phyloP scores from a whole-genome alignment of 2,888 invertebrate species.

The Mechanitis messenoides region DNA sequence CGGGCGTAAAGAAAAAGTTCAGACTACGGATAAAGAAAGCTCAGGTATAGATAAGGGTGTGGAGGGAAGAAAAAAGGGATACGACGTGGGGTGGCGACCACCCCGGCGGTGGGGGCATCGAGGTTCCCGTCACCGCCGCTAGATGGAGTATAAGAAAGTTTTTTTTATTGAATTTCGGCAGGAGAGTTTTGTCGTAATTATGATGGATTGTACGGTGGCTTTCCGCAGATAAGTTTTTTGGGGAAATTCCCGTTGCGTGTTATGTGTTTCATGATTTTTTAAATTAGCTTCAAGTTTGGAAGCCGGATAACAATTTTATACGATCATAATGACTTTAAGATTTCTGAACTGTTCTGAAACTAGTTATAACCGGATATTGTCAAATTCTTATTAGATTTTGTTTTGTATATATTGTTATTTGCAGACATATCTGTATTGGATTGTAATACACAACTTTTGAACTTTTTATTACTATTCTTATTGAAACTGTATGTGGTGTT shows the following conservation, averaged over 20 bases:
- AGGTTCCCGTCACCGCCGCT: conserved; percentile 60
- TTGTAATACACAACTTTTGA: no score
- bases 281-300: conserved; percentile 49
- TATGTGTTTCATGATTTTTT: conserved; percentile 65
- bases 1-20: conserved; percentile 66
- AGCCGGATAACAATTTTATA: no score
- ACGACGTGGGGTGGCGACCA: conserved; percentile 63
- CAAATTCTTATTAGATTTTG: no score
- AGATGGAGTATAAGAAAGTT: conserved; percentile 66
- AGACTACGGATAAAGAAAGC: conserved; percentile 72
- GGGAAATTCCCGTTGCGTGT: conserved; percentile 57
- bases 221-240: conserved; percentile 68
- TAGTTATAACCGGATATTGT: no score
- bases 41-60: conserved; percentile 76
- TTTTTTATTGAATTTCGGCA: conserved; percentile 73
- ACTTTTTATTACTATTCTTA: no score
- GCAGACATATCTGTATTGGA: no score
- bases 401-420: no score
- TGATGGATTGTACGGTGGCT: conserved; percentile 73
- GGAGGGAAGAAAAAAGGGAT: conserved; percentile 74
- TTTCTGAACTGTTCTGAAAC: no score
- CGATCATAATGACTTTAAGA: no score
- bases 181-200: conserved; percentile 71
- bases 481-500: no score
- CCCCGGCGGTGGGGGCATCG: conserved; percentile 49